A percentile compares a stretch with the other conserved stretches of the same genome.
Evolutionary conservation across 2,113 vertebrate species (phyloP).

Genomic region (Pluvialis apricaria): DNA sequence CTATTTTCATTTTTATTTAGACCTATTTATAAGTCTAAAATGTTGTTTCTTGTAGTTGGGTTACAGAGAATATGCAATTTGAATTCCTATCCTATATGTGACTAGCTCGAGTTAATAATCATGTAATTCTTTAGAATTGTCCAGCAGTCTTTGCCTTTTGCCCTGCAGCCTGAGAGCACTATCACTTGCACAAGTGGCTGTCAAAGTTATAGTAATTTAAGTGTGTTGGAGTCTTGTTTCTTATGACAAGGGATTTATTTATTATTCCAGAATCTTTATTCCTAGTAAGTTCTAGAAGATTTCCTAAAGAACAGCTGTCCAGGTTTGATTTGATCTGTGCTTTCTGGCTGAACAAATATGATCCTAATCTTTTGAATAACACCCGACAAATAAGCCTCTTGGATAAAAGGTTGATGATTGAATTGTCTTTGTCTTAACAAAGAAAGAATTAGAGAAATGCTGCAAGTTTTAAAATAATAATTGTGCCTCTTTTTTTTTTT

Average conservation of each 20-base stretch:
- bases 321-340: background rate
- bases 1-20: background rate
- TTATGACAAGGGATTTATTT: background rate
- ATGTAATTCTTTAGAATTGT: background rate
- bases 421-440: background rate
- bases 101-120: background rate
- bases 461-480: background rate
- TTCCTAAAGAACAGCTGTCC: background rate
- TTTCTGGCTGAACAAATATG: background rate
- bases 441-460: background rate
- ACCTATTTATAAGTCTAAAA: background rate
- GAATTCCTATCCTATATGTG: background rate
- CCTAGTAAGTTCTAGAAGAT: background rate
- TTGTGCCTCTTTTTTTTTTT: background rate
- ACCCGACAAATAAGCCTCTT: background rate
- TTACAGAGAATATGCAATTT: background rate
- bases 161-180: background rate
- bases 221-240: background rate
- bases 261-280: background rate
- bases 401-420: background rate
- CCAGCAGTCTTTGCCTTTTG: background rate
- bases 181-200: background rate
- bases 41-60: background rate
- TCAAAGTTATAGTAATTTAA: background rate
- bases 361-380: background rate